Percentiles rank a stretch among this genome's conserved stretches.
phyloP scores from a whole-genome alignment of 2,113 vertebrate species.

The Pungitius pungitius region DNA sequence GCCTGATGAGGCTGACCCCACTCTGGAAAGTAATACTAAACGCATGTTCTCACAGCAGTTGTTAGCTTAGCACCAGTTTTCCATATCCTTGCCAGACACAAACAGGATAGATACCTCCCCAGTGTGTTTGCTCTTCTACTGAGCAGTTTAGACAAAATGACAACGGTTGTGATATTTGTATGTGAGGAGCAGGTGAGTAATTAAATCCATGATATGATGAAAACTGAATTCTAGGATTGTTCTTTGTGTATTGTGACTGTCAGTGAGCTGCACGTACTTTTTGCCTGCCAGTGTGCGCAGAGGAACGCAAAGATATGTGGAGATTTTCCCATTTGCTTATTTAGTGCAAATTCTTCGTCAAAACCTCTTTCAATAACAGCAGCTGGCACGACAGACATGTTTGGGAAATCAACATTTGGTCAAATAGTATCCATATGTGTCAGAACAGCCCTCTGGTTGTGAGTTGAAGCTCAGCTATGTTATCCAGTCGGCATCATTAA shows the following conservation, averaged over 20 bases:
- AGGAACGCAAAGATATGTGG: conserved; percentile 23
- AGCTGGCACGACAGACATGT: conserved; percentile 63
- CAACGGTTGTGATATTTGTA: not conserved
- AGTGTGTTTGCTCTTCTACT: not conserved
- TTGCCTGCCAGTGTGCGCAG: conserved; percentile 1
- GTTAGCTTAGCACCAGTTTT: conserved; percentile 27
- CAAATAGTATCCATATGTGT: conserved; percentile 70
- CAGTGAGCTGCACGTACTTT: conserved; percentile 7
- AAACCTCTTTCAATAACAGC: conserved; percentile 61
- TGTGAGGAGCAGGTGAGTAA: not conserved
- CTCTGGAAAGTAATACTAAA: conserved; percentile 51
- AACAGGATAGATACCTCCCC: not conserved
- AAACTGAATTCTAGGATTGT: conserved; percentile 7
- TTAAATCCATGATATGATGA: conserved; percentile 8
- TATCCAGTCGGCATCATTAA: conserved; percentile 59
- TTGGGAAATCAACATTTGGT: conserved; percentile 72
- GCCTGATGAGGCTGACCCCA: conserved; percentile 17
- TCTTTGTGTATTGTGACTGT: conserved; percentile 23
- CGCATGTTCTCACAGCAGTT: conserved; percentile 37
- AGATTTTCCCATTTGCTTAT: conserved; percentile 34
- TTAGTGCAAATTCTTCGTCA: conserved; percentile 49
- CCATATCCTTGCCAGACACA: not conserved
- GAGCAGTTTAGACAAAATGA: conserved; percentile 9
- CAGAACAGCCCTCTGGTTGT: conserved; percentile 59
- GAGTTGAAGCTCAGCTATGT: conserved; percentile 63